Evolutionary conservation across 2,888 invertebrate species (phyloP), one percentile per base, ranked within the genome.

Genomic region (Melieria crassipennis): DNA sequence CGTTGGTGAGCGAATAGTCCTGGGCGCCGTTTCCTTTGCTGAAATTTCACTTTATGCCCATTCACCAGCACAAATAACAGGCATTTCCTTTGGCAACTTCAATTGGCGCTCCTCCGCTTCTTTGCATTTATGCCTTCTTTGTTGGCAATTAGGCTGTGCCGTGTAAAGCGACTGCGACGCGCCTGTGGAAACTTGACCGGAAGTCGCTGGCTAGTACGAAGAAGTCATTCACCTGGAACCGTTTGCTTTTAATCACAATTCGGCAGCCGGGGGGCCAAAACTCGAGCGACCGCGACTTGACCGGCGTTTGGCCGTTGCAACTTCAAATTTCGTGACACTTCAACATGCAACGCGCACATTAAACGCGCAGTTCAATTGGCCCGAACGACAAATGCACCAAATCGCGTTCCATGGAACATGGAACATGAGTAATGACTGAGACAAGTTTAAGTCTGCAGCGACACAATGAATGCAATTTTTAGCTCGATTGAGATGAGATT

Each of bases 161-260:
- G 60, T 57, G 61, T 68, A 62, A 62, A 63, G 46, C 48, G 16
- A 57, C 43, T 61, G 55, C 30, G 30, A 30, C 30, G 30, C 30
- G 30, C 1, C 30, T 30, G 30, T 2, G 66, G 66, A 50, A 76
- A 76, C 79, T 84, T 85, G 85, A 82, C 85, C 84, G 84, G 85
- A 85, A 84, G 81, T 79, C 76, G 82, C 78, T 83, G 81, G 79
- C 77, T 30, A 30, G 78, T 79, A 79, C 78, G 75, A 78, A 81
- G 78, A 79, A 84, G 85, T 85, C 84, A 84, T 84, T 85, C 85
- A 84, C 84, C 84, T 81, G 83, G 73, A 73, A 74, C 73, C 71
- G 30, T 69, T 69, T 63, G 13, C 16, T 4, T 57, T 57, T 13
- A 57, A 57, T 16, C 42, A 58, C n/a, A 56, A 58, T 64, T 68